Evolutionary conservation across 1,140 invertebrate species (phyloP).

Genomic region (Saccostrea echinata): DNA sequence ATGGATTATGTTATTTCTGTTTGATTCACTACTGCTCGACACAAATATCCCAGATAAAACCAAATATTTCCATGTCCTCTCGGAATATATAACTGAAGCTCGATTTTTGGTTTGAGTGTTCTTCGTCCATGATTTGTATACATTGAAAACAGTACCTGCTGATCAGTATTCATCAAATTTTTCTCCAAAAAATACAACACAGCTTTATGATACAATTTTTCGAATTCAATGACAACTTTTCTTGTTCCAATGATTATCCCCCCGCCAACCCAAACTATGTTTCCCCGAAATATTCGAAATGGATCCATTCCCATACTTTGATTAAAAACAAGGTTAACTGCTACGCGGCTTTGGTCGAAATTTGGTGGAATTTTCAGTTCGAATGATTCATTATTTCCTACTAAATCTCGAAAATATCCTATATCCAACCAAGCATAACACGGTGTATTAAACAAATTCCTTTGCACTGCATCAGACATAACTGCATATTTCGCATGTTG

Average conservation of each 20-base stretch:
- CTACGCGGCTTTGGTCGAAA: conserved; percentile 60
- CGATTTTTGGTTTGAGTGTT: conserved; percentile 59
- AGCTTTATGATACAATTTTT: conserved; percentile 63
- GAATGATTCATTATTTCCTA: conserved; percentile 47
- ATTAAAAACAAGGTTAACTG: conserved; percentile 56
- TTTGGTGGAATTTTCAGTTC: conserved; percentile 56
- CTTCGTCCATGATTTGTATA: conserved; percentile 59
- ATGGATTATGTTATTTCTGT: not conserved
- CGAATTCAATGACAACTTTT: conserved; percentile 57
- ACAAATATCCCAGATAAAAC: conserved; percentile 69
- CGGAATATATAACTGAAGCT: conserved; percentile 65
- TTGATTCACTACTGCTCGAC: not conserved
- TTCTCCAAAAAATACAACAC: conserved; percentile 64
- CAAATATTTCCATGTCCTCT: conserved; percentile 56
- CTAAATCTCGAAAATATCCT: conserved; percentile 64
- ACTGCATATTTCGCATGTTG: conserved; percentile 68
- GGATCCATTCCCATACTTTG: not conserved
- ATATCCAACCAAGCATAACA: conserved; percentile 71
- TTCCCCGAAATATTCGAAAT: conserved; percentile 58
- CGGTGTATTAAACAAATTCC: conserved; percentile 61
- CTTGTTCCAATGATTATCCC: conserved; percentile 56
- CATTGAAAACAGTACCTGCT: conserved; percentile 72
- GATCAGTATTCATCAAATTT: conserved; percentile 70
- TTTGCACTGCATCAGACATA: conserved; percentile 46
- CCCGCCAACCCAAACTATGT: conserved; percentile 59